These are phyloP conservation scores for Epinephelus malabaricus DNA, from an alignment of 2,797 vertebrate species.

Conservation along the genomic window DNA sequence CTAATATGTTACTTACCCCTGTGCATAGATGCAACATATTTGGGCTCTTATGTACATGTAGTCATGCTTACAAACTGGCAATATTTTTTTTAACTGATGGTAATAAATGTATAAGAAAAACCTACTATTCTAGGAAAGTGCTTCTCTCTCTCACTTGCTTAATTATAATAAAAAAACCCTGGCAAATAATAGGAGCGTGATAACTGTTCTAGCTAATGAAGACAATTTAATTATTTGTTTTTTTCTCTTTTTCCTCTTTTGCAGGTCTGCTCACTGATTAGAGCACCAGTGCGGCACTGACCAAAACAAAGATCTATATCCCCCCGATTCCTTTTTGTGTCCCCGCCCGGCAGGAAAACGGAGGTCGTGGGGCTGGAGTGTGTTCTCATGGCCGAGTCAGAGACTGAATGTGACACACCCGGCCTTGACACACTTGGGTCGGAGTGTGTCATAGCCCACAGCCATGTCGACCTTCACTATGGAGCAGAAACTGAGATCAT, in stretches of 20 bases:
- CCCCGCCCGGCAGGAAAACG: slow-evolving; percentile 82
- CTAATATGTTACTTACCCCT: no score
- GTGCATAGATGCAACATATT: no score
- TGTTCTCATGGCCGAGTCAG: slow-evolving; percentile 91
- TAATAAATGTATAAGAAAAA: no score
- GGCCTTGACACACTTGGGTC: slow-evolving; percentile 91
- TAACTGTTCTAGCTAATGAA: neutral
- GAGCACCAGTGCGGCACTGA: slow-evolving; percentile 34
- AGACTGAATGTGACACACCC: slow-evolving; percentile 91
- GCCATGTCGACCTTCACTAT: slow-evolving; percentile 90
- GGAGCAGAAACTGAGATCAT: slow-evolving; percentile 89
- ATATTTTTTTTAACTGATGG: no score
- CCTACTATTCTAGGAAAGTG: no score
- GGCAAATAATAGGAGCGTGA: no score
- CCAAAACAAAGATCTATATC: slow-evolving; percentile 46
- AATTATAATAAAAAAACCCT: no score
- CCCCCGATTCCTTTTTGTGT: slow-evolving; percentile 75
- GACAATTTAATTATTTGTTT: neutral
- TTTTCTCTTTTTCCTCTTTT: slow-evolving; percentile 16
- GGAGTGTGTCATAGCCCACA: slow-evolving; percentile 92
- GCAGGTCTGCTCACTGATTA: slow-evolving; percentile 69
- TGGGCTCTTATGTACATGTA: no score
- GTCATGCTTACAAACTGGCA: no score
- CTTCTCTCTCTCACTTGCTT: neutral
- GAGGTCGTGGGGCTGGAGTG: slow-evolving; percentile 91